A percentile compares a stretch with the other conserved stretches of the same genome.
These are phyloP conservation scores for Allygus modestus DNA, from an alignment of 2,888 invertebrate species.

Conservation along the genomic window DNA sequence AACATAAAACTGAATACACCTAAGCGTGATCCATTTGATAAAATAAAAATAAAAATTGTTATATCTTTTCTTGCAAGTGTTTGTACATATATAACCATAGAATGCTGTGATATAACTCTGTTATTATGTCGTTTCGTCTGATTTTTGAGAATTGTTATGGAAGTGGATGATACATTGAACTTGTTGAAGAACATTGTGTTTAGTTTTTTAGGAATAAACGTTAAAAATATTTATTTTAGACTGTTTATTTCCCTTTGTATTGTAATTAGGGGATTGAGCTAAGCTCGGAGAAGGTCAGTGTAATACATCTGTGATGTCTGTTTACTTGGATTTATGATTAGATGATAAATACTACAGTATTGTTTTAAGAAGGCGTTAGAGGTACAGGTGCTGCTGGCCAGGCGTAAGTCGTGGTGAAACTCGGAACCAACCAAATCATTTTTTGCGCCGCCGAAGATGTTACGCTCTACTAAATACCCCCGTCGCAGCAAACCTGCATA, in stretches of 20 bases:
- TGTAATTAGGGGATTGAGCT: no score
- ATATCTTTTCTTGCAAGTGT: not conserved
- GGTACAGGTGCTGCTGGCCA: no score
- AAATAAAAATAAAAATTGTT: not conserved
- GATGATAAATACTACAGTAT: no score
- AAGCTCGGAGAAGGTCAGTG: no score
- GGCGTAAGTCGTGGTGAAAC: no score
- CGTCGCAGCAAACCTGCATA: no score
- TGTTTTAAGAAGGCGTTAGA: no score
- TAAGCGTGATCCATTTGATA: not conserved
- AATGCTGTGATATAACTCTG: not conserved
- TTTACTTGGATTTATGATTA: no score
- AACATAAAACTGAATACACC: not conserved
- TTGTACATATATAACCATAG: not conserved
- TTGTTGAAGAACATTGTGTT: not conserved
- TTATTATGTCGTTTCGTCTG: constrained; percentile 4
- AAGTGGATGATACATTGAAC: not conserved
- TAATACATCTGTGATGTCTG: no score
- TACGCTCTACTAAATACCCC: no score
- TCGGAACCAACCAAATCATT: no score
- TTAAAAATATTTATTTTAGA: not conserved
- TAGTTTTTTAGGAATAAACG: constrained; percentile 23
- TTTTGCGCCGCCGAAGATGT: no score
- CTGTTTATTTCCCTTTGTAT: not conserved
- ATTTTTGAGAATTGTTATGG: not conserved